These are phyloP conservation scores for Ceriagrion tenellum DNA, from an alignment of 2,888 invertebrate species.

Conservation along the genomic window DNA sequence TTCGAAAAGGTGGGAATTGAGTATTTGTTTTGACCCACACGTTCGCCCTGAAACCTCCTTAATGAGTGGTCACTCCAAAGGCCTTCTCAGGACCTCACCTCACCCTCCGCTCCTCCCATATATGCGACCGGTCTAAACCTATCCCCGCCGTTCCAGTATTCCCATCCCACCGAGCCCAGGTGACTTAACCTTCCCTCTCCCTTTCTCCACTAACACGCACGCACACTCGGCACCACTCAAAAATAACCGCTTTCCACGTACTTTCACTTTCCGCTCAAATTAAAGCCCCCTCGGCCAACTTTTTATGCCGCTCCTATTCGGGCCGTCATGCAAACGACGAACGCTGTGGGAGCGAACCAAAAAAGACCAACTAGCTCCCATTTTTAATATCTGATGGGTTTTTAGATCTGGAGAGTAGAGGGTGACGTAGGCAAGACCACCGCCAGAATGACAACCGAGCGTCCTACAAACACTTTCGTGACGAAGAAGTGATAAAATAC, in stretches of 20 bases:
- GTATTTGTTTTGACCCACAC: too few species aligned
- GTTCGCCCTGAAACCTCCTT: neutral
- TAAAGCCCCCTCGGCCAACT: conserved; percentile 35
- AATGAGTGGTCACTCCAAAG: neutral
- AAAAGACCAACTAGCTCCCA: too few species aligned
- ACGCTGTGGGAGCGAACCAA: neutral
- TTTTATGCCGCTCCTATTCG: conserved; percentile 31
- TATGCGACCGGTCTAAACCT: too few species aligned
- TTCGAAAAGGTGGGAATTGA: too few species aligned
- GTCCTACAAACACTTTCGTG: too few species aligned
- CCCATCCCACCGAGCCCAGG: neutral
- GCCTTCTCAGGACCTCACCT: neutral
- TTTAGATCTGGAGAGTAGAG: too few species aligned
- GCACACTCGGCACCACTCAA: conserved; percentile 13
- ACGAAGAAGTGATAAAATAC: too few species aligned
- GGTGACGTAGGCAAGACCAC: too few species aligned
- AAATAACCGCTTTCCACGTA: conserved; percentile 64
- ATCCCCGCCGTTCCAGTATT: neutral
- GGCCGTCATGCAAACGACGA: conserved; percentile 17
- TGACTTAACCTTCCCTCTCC: conserved; percentile 16
- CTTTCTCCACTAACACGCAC: neutral
- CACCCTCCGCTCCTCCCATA: neutral
- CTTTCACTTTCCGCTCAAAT: conserved; percentile 67
- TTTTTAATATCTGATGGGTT: too few species aligned
- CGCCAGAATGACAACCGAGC: too few species aligned